phyloP scores from a whole-genome alignment of 2,888 invertebrate genomes.

The Lepidonotus clava region DNA sequence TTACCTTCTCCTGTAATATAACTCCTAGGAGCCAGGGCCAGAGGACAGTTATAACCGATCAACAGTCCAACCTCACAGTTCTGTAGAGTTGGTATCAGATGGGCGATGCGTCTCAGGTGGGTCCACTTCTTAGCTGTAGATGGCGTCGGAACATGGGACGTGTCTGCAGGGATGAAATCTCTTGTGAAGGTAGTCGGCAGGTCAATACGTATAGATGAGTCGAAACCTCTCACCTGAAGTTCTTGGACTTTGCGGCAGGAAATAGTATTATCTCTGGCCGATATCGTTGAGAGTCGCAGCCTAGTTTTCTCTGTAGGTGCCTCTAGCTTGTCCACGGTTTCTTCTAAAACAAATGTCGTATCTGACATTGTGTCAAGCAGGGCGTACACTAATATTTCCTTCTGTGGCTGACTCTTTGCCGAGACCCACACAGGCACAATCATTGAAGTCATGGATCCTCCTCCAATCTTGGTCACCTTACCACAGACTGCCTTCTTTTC shows the following conservation, averaged over 20 bases:
- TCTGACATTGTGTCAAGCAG: slow-evolving; percentile 66
- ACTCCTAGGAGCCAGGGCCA: slow-evolving; percentile 62
- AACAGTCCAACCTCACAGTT: slow-evolving; percentile 63
- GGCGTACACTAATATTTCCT: slow-evolving; percentile 65
- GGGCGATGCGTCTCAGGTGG: slow-evolving; percentile 60
- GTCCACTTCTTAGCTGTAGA: slow-evolving; percentile 63
- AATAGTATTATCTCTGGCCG: slow-evolving; percentile 38
- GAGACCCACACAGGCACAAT: slow-evolving; percentile 65
- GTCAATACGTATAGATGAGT: slow-evolving; percentile 48
- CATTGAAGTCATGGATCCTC: slow-evolving; percentile 45
- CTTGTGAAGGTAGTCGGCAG: slow-evolving; percentile 64
- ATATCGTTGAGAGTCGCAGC: slow-evolving; percentile 64
- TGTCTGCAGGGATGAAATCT: slow-evolving; percentile 62
- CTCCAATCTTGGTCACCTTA: not conserved
- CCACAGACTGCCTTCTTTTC: too few relatives aligned
- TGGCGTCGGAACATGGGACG: slow-evolving; percentile 64
- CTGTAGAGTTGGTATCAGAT: slow-evolving; percentile 56
- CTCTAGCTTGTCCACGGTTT: slow-evolving; percentile 55
- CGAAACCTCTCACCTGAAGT: slow-evolving; percentile 59
- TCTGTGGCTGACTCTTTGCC: slow-evolving; percentile 52
- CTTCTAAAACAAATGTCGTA: slow-evolving; percentile 59
- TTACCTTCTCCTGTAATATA: slow-evolving; percentile 53
- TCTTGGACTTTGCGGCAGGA: slow-evolving; percentile 52
- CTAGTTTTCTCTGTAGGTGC: slow-evolving; percentile 46
- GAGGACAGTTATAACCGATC: slow-evolving; percentile 66